Conservation (phyloP, 2,113 vertebrate species). For the Dipodomys stephensi region DNA sequence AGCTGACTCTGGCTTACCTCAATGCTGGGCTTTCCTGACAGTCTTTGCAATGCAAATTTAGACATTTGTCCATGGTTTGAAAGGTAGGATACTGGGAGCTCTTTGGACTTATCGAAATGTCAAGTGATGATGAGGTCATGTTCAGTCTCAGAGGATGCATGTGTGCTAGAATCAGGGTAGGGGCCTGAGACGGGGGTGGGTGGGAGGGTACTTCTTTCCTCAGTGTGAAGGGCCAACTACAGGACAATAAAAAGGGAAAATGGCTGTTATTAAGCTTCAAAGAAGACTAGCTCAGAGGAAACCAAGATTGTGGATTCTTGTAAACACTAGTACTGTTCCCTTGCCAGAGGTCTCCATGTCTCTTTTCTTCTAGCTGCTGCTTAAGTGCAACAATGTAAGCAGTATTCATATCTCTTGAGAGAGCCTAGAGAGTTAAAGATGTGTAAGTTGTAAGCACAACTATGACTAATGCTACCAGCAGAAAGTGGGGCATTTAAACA, state of each 20-base stretch:
- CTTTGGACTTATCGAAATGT: slow-evolving; percentile 48
- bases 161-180: background rate
- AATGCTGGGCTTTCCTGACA: background rate
- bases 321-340: background rate
- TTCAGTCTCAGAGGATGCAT: background rate
- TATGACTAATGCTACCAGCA: background rate
- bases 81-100: background rate
- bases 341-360: background rate
- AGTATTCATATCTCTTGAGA: background rate
- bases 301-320: background rate
- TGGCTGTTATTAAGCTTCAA: background rate
- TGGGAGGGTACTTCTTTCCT: background rate
- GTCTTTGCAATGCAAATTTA: slow-evolving; percentile 30
- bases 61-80: slow-evolving; percentile 34
- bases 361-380: background rate
- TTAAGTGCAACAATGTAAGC: background rate
- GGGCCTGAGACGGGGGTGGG: background rate
- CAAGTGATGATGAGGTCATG: background rate
- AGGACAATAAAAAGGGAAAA: background rate
- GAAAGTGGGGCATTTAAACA: slow-evolving; percentile 2
- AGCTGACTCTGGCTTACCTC: background rate
- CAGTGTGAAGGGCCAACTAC: background rate
- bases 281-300: background rate
- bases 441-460: background rate
- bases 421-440: slow-evolving; percentile 12